phyloP scores from a whole-genome alignment of 2,888 invertebrate species.

The Argyra leucocephala region DNA sequence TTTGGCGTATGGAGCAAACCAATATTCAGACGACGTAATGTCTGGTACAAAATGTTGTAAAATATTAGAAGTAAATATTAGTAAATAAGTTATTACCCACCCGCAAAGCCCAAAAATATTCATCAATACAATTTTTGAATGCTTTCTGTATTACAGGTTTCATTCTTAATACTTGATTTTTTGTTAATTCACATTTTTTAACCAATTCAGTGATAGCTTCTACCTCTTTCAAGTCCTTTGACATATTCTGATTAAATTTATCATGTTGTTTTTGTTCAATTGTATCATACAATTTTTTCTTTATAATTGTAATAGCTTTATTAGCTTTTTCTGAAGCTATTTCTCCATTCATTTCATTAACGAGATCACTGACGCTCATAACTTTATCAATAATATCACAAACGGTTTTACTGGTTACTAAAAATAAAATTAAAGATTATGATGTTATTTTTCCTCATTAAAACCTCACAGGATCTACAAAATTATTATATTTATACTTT shows the following conservation, averaged over 20 bases:
- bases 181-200: slow-evolving; percentile 33
- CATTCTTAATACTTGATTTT: slow-evolving; percentile 32
- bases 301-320: slow-evolving; percentile 32
- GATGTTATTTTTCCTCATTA: not conserved
- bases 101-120: slow-evolving; percentile 31
- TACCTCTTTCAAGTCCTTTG: slow-evolving; percentile 30
- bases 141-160: slow-evolving; percentile 36
- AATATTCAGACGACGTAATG: too few species aligned
- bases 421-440: not conserved
- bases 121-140: slow-evolving; percentile 36
- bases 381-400: slow-evolving; percentile 33
- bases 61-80: too few species aligned
- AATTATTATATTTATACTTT: too few species aligned
- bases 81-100: not conserved
- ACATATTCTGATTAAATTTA: slow-evolving; percentile 27
- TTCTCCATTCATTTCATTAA: slow-evolving; percentile 31
- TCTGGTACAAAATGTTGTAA: too few species aligned
- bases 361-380: slow-evolving; percentile 33
- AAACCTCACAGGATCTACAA: too few species aligned
- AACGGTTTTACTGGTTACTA: slow-evolving; percentile 34
- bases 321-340: slow-evolving; percentile 32
- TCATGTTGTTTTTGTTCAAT: slow-evolving; percentile 32
- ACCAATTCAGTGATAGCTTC: slow-evolving; percentile 37
- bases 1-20: too few species aligned
- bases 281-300: slow-evolving; percentile 36